A percentile compares a stretch with the other conserved stretches of the same genome.
Evolutionary conservation across 1,140 invertebrate species (phyloP).

Genomic region (Drosophila parvula): DNA sequence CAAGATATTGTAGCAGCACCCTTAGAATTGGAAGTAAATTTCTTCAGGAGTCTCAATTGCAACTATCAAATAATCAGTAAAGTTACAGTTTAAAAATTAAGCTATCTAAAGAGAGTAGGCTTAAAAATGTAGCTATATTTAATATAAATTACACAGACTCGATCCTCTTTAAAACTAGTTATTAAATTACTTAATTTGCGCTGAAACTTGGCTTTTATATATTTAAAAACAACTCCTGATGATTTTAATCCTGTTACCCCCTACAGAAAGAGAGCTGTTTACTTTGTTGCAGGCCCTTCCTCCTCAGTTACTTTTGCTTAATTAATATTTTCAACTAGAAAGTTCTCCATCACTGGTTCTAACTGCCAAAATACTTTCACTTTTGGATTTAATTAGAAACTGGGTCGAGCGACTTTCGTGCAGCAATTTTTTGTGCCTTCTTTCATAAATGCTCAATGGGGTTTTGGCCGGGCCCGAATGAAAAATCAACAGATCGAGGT

Average conservation of each 20-base stretch:
- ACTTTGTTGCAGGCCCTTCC: no score
- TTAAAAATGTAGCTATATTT: not conserved
- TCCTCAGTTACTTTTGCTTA: not conserved
- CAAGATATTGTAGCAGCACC: no score
- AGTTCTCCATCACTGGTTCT: conserved; percentile 4
- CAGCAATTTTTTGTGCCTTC: conserved; percentile 12
- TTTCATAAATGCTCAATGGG: conserved; percentile 65
- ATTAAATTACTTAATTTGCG: no score
- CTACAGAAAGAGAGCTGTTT: not conserved
- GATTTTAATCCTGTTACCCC: not conserved
- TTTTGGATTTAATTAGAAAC: conserved; percentile 53
- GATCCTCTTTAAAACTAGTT: not conserved
- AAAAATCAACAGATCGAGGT: conserved; percentile 45
- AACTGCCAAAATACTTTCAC: conserved; percentile 41
- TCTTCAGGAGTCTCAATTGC: not conserved
- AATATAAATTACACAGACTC: no score
- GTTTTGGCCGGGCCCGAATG: conserved; percentile 17
- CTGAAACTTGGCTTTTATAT: not conserved
- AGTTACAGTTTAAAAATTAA: not conserved
- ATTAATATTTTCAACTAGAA: conserved; percentile 9
- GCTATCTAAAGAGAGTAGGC: not conserved
- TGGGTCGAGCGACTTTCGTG: conserved; percentile 39
- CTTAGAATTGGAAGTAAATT: not conserved
- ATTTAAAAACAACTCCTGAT: not conserved
- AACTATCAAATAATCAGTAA: not conserved